phyloP scores from a whole-genome alignment of 2,888 invertebrate species.

The Leucania comma region DNA sequence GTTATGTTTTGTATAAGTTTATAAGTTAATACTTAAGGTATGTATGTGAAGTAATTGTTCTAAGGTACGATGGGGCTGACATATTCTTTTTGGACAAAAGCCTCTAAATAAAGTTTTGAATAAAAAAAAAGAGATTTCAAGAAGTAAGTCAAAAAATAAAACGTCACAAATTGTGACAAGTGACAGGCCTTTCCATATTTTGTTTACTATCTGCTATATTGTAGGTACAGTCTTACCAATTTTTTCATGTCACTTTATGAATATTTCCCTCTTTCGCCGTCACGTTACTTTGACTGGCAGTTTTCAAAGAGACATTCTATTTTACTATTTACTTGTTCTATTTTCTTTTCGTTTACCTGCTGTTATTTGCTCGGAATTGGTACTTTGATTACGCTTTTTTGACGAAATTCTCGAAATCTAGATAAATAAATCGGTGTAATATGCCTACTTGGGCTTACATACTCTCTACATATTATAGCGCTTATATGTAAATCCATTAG shows the following conservation, averaged over 20 bases:
- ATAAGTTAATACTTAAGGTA: too few species aligned
- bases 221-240: conserved; percentile 28
- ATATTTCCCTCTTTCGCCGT: conserved; percentile 37
- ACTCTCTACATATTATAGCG: neutral
- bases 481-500: neutral
- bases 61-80: too few species aligned
- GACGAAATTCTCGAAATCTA: conserved; percentile 10
- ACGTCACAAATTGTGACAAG: neutral
- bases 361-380: conserved; percentile 33
- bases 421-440: neutral
- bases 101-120: too few species aligned
- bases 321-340: conserved; percentile 38
- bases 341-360: conserved; percentile 44
- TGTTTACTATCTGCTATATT: conserved; percentile 32
- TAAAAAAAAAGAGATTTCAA: too few species aligned
- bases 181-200: conserved; percentile 14
- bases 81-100: too few species aligned
- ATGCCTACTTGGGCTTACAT: neutral
- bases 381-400: conserved; percentile 33
- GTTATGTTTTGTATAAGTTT: too few species aligned
- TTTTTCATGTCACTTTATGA: conserved; percentile 41
- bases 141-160: too few species aligned
- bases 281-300: conserved; percentile 45
- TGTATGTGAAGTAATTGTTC: too few species aligned
- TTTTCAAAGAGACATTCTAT: conserved; percentile 41